These are phyloP conservation scores for Jordanella pulchra DNA, from an alignment of 2,797 vertebrate species.

Conservation along the genomic window DNA sequence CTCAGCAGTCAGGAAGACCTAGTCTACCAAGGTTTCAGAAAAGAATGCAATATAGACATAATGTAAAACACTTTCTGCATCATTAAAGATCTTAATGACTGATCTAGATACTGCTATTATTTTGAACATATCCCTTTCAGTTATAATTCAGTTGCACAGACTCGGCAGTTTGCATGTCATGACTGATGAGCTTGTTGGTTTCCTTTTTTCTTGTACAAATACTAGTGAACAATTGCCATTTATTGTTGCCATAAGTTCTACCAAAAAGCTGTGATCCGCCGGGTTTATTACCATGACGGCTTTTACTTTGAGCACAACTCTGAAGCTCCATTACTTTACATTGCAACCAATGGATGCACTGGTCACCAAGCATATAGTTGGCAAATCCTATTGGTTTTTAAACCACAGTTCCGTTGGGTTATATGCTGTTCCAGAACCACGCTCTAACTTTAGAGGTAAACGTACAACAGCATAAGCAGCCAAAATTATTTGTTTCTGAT, in stretches of 20 bases:
- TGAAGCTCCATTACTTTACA: background rate
- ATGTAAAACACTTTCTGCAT: background rate
- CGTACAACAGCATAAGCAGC: background rate
- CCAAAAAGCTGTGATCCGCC: background rate
- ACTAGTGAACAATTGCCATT: background rate
- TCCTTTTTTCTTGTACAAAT: background rate
- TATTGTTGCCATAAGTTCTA: background rate
- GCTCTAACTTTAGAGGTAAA: background rate
- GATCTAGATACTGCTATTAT: background rate
- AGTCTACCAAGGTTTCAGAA: background rate
- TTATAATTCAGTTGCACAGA: background rate
- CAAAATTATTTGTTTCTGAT: background rate
- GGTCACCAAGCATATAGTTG: background rate
- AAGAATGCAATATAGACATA: background rate
- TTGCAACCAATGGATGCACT: background rate
- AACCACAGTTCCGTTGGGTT: background rate
- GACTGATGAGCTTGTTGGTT: background rate
- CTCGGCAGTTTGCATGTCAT: background rate
- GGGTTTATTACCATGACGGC: background rate
- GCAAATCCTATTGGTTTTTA: background rate
- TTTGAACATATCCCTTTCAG: background rate
- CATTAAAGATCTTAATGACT: background rate
- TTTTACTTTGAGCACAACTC: background rate
- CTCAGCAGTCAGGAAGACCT: background rate
- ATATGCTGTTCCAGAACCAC: background rate